Conservation (phyloP, 2,113 vertebrate species). For the Pleuronectes platessa region DNA sequence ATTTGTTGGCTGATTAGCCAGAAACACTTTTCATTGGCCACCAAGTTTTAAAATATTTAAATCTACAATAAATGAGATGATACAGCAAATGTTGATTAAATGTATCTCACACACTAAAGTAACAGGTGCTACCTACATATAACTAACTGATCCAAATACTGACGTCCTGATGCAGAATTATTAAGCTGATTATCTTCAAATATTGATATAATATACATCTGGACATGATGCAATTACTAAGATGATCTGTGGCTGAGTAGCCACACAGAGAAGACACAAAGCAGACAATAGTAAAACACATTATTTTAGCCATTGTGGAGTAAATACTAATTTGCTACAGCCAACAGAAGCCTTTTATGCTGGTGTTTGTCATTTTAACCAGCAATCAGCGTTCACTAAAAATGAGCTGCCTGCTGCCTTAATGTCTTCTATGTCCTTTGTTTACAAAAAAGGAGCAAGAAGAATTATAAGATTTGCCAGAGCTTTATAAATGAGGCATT, state of each 20-base stretch:
- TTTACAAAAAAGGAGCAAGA: no score
- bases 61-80: not conserved
- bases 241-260: not conserved
- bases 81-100: slow-evolving; percentile 1
- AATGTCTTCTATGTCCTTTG: not conserved
- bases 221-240: not conserved
- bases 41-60: slow-evolving; percentile 1
- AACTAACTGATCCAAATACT: not conserved
- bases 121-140: not conserved
- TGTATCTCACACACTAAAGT: not conserved
- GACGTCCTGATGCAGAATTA: not conserved
- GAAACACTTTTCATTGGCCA: slow-evolving; percentile 1
- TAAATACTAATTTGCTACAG: no score
- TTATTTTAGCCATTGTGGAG: no score
- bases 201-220: not conserved
- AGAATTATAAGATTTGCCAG: not conserved
- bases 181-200: not conserved
- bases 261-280: not conserved
- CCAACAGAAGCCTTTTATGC: no score
- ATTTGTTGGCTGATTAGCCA: slow-evolving; percentile 26
- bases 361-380: no score
- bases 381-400: no score
- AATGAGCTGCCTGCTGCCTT: not conserved
- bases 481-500: no score
- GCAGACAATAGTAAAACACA: not conserved